A percentile compares a stretch with the other conserved stretches of the same genome.
phyloP scores from a whole-genome alignment of 92 coral and sea anemone genomes.

The Epizoanthus stellaris region DNA sequence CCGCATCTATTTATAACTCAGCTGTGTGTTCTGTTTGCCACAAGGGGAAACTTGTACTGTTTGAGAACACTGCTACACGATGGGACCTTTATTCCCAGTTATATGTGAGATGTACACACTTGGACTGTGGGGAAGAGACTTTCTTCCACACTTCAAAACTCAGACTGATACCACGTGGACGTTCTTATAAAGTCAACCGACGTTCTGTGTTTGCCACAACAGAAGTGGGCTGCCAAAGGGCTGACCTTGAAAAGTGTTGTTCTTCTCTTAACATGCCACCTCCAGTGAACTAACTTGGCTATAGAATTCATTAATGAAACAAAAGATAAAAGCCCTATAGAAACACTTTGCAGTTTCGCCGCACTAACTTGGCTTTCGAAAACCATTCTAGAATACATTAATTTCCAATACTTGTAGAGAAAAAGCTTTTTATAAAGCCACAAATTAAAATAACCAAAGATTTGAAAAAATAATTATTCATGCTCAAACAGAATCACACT shows the following conservation, averaged over 20 bases:
- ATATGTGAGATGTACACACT: neutral
- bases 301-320: too few species aligned
- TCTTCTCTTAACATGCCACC: slow-evolving; percentile 34
- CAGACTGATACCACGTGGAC: neutral
- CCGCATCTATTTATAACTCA: neutral
- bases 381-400: too few species aligned
- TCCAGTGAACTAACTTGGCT: too few species aligned
- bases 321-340: too few species aligned
- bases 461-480: too few species aligned
- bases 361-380: too few species aligned
- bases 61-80: neutral
- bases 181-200: slow-evolving; percentile 3
- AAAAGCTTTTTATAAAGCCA: too few species aligned
- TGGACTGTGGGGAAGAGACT: neutral
- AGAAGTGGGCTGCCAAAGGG: slow-evolving; percentile 10
- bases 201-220: slow-evolving; percentile 27
- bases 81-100: neutral
- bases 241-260: slow-evolving; percentile 22
- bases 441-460: too few species aligned
- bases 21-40: slow-evolving; percentile 2
- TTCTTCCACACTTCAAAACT: slow-evolving; percentile 2
- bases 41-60: slow-evolving; percentile 14
- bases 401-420: too few species aligned
- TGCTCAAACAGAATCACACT: too few species aligned
- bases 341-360: too few species aligned